These are phyloP conservation scores for Aelia acuminata DNA, from an alignment of 2,888 invertebrate genomes.

Conservation along the genomic window DNA sequence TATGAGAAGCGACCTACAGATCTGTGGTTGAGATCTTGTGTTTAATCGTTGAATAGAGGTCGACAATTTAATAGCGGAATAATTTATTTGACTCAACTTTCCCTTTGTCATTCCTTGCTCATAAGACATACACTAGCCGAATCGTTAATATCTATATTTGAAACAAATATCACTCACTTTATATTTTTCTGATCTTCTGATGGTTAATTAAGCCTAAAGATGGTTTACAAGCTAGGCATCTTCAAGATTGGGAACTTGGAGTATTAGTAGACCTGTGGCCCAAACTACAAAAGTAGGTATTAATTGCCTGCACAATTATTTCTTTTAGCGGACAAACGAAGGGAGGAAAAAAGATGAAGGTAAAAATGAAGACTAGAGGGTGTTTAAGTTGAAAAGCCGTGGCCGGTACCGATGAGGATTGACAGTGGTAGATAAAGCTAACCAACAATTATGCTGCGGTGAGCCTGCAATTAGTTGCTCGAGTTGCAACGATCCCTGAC, in stretches of 20 bases:
- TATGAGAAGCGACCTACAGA: no score
- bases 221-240: no score
- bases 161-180: no score
- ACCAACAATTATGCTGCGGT: background rate
- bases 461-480: conserved; percentile 33
- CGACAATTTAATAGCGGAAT: no score
- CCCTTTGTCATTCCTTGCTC: no score
- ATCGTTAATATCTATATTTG: no score
- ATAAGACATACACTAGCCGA: no score
- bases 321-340: background rate
- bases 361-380: conserved; percentile 18
- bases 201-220: no score
- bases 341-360: background rate
- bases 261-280: background rate
- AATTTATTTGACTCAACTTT: no score
- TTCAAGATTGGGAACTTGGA: background rate
- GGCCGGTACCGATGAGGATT: background rate
- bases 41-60: no score
- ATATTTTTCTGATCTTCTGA: no score
- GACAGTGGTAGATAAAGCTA: conserved; percentile 41
- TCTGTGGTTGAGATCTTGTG: no score
- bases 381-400: background rate
- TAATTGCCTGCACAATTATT: background rate
- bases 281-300: background rate
- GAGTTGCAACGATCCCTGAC: conserved; percentile 40